Base-by-base conservation (phyloP, 2,888 invertebrate genomes). In the Dryococelus australis region DNA sequence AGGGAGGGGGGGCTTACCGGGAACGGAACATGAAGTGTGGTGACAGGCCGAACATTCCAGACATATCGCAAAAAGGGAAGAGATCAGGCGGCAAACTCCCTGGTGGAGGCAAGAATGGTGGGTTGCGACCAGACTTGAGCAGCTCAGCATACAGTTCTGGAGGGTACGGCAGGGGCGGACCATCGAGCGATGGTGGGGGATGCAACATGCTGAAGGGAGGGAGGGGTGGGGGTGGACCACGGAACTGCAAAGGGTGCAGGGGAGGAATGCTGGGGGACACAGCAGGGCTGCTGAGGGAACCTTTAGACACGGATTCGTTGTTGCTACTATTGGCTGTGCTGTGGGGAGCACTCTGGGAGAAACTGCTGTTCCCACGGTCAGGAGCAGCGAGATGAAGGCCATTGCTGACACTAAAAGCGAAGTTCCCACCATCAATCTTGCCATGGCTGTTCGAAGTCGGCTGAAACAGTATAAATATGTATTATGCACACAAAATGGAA, bases 41-140 rank as follows among this genome's bases (percentile, higher is more conserved):
- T 53, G 88, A 88, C n/a, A 89, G 84, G 78, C 87, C 88, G 88
- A 89, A 88, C 84, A 89, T 88, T 16, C 88, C 88, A 43, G 89
- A 86, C 24, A 88, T 87, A 84, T 88, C 88, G 78, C 87, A 88
- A 28, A 87, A 87, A 8, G 88, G 87, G 85, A 89, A 85, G 51
- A 88, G 84, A 26, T 89, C 89, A 28, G 88, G 65, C 80, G 88
- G 84, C 20, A 47, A 28, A 8, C 87, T 79, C 43, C 87, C 87
- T 28, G 88, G 87, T 16, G 86, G 47, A 13, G 88, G 87, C 81
- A 88, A 81, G 84, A 87, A 88, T 6, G 87, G 87, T 20, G 87
- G 81, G 26, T 80, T 78, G 27, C 85, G 65, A 27, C 85, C 65
- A 51, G 87, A 85, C 83, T 87, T 88, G 65, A 88, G 79, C 84